Base-by-base conservation (phyloP, 2,797 vertebrate genomes). In the Luscinia luscinia region DNA sequence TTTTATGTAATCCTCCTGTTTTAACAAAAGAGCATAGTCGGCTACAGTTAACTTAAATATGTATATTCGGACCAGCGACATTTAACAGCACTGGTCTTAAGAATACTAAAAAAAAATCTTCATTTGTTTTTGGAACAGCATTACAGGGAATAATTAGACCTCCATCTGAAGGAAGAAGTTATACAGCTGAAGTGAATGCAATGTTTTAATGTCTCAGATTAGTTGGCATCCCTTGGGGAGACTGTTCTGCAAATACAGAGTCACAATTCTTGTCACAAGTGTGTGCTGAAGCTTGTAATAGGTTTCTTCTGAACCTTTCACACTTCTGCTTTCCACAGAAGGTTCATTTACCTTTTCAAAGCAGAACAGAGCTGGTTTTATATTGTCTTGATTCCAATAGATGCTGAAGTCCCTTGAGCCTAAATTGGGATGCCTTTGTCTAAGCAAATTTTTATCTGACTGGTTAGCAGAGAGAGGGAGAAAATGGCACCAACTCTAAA, bases 291-390 rank as follows among this genome's bases (percentile, higher is more conserved):
- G 96, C 97, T 97, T 98, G 95, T 97, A 97, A 98, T 97, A 96
- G 97, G 95, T 97, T 98, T 97, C 94, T 98, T 97, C 97, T 97
- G 97, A 97, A 97, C 89, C 93, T 97, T 98, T 97, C 97, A 97
- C 96, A 97, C 96, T 96, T 97, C 87, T 97, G 93, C 93, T 97
- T 98, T 97, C 95, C 95, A 97, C 96, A 96, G 95, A 98, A 97
- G 94, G 85, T 97, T 98, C 96, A 96, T 97, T 98, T 97, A 96
- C 97, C 94, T 97, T 97, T 97, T 89, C 67, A 95, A 97, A 97
- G 96, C 93, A 97, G 97, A 98, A 97, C 95, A 97, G 96, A 97
- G 93, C 86, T 97, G 84, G 46, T 97, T 97, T 98, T 96, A 97
- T 95, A 97, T 97, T 97, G 93, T 97, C 94, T 95, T 97, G 96